Percentiles rank a stretch among this genome's conserved stretches.
These are phyloP conservation scores for Melopsittacus undulatus DNA, from an alignment of 2,797 vertebrate species.

Conservation along the genomic window DNA sequence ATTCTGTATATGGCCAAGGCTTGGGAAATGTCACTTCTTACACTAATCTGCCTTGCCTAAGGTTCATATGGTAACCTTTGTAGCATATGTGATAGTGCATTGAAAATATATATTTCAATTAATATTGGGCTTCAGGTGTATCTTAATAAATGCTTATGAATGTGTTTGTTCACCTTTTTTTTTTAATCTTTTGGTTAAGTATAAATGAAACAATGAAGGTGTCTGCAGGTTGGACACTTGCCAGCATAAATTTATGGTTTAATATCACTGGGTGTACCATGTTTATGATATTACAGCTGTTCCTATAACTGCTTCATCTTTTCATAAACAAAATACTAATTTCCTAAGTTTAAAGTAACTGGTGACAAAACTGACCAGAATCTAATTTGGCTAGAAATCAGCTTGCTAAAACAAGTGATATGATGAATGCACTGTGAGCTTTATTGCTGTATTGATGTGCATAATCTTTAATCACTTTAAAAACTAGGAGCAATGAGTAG, in stretches of 20 bases:
- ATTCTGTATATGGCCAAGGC: neutral
- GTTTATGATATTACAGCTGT: slow-evolving; percentile 7
- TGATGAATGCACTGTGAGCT: neutral
- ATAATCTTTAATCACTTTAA: slow-evolving; percentile 5
- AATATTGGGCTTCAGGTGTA: neutral
- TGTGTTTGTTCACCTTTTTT: neutral
- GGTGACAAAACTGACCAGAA: neutral
- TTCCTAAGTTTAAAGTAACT: slow-evolving; percentile 35
- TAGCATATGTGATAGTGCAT: neutral
- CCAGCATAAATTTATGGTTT: slow-evolving; percentile 22
- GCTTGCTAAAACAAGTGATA: neutral
- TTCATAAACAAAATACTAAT: slow-evolving; percentile 12
- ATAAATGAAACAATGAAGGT: neutral
- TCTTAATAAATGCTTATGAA: accelerated
- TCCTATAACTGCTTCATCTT: slow-evolving; percentile 5
- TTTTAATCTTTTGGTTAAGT: neutral
- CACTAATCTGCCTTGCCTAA: neutral
- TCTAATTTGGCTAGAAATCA: slow-evolving; percentile 39
- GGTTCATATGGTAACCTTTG: neutral
- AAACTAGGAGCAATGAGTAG: neutral
- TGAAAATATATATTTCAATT: neutral
- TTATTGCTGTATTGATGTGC: neutral
- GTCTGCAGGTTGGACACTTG: neutral
- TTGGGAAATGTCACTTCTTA: neutral
- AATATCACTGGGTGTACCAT: neutral